Conservation (phyloP, 2,113 vertebrate genomes). For the Salminus brasiliensis region DNA sequence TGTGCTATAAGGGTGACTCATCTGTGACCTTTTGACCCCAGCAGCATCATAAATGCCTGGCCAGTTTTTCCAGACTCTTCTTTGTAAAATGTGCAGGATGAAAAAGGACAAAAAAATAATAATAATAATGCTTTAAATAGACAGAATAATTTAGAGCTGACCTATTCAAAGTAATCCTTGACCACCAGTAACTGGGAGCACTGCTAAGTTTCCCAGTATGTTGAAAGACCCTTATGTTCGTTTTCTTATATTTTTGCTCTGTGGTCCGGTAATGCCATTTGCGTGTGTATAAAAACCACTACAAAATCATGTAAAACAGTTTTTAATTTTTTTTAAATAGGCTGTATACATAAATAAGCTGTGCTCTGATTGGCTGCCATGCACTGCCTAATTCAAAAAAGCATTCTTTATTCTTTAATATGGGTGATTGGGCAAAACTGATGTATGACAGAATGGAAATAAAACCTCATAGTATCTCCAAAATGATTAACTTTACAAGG, state of each 20-base stretch:
- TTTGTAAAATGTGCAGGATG: not conserved
- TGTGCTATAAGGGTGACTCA: not conserved
- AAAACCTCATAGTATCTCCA: too few relatives aligned
- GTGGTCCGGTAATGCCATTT: too few relatives aligned
- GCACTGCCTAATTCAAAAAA: too few relatives aligned
- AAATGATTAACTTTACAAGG: too few relatives aligned
- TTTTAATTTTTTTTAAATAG: too few relatives aligned
- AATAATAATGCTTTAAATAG: not conserved
- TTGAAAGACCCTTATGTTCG: not conserved
- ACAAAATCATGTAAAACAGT: too few relatives aligned
- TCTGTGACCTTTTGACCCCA: not conserved
- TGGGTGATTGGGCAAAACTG: too few relatives aligned
- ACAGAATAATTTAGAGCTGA: not conserved
- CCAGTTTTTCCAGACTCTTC: not conserved
- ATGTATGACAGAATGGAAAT: too few relatives aligned
- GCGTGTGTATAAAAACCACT: not conserved
- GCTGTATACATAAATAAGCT: too few relatives aligned
- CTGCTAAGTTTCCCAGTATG: not conserved
- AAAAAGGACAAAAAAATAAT: not conserved
- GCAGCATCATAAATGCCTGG: not conserved
- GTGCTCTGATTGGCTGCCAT: too few relatives aligned
- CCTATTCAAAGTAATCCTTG: not conserved
- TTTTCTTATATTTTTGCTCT: too few relatives aligned
- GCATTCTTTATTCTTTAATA: too few relatives aligned
- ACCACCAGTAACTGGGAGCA: not conserved